phyloP scores from a whole-genome alignment of 2,113 vertebrate species.

The Eudyptes chrysolophus region DNA sequence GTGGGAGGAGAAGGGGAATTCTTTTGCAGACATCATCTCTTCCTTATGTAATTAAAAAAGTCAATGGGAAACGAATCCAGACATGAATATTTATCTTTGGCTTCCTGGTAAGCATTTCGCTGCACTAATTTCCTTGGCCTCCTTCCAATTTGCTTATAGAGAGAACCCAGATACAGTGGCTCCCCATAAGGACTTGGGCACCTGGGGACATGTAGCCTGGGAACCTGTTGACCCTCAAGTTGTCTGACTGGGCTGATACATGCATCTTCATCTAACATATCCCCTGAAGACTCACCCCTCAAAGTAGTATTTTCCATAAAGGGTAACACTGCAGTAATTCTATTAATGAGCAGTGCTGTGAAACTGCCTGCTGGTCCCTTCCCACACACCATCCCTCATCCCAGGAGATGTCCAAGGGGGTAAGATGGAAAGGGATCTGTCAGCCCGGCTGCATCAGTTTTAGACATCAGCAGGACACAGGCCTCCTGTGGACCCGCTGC shows the following conservation, averaged over 20 bases:
- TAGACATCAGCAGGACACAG: background rate
- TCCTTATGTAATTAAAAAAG: conserved; percentile 58
- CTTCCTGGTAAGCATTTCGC: conserved; percentile 9
- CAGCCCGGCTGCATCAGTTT: background rate
- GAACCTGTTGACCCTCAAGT: conserved; percentile 42
- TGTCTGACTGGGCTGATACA: background rate
- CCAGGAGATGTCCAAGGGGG: background rate
- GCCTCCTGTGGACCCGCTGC: background rate
- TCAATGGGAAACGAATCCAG: conserved; percentile 51
- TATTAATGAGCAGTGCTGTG: background rate
- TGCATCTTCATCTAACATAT: conserved; percentile 24
- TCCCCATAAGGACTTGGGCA: conserved; percentile 25
- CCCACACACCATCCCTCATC: background rate
- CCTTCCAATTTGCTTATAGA: conserved; percentile 7
- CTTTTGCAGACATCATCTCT: conserved; percentile 45
- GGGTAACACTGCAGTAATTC: background rate
- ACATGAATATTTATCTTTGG: conserved; percentile 56
- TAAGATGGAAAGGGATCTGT: background rate
- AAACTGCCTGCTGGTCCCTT: conserved; percentile 27
- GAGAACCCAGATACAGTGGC: conserved; percentile 11
- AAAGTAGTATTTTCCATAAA: conserved; percentile 18
- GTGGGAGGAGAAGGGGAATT: conserved; percentile 64
- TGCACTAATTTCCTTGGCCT: conserved; percentile 39
- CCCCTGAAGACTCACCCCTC: conserved; percentile 33
- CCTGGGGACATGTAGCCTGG: conserved; percentile 50